phyloP scores from a whole-genome alignment of 2,113 vertebrate genomes.

The Apistogramma diplotaenia region DNA sequence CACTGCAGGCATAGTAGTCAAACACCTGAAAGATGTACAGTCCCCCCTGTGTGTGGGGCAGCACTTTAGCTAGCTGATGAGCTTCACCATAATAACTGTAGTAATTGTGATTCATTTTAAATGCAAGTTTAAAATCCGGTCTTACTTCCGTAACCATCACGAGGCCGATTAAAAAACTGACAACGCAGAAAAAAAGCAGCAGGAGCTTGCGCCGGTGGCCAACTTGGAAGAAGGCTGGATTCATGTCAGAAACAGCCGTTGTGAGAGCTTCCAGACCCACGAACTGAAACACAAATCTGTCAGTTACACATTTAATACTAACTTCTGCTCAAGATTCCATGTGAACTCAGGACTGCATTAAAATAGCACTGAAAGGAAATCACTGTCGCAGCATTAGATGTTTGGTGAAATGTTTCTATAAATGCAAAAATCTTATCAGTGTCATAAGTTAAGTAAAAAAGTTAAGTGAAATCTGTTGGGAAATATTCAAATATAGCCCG shows the following conservation, averaged over 20 bases:
- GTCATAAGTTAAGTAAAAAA: no score
- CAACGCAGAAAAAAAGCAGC: constrained; percentile 67
- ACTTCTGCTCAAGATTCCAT: not conserved
- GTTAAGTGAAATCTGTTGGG: not conserved
- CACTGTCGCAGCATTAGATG: not conserved
- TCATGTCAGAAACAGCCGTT: constrained; percentile 74
- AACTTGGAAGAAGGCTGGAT: constrained; percentile 72
- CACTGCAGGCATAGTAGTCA: constrained; percentile 93
- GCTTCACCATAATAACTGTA: not conserved
- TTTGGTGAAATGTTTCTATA: not conserved
- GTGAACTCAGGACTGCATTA: no score
- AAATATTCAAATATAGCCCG: no score
- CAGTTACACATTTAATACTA: not conserved
- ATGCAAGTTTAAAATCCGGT: not conserved
- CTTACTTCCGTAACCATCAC: constrained; percentile 81
- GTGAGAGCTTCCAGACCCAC: constrained; percentile 77
- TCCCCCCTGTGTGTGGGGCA: constrained; percentile 80
- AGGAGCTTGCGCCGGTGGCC: constrained; percentile 79
- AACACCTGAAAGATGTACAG: constrained; percentile 96
- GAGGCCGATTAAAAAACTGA: constrained; percentile 74
- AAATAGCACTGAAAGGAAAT: not conserved
- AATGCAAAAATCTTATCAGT: not conserved
- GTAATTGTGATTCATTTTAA: not conserved
- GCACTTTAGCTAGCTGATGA: not conserved
- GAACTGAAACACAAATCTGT: constrained; percentile 69